Conservation (phyloP, 2,113 vertebrate species). For the cat (Felis catus) region F.catus_Fca126_mat1.0 CM031418.1:135958001-135958500, state of each 20-base stretch:
- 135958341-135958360: not conserved
- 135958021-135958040: too few species aligned
- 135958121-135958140: too few species aligned
- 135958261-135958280: not conserved
- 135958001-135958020: too few species aligned
- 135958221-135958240: too few species aligned
- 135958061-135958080: too few species aligned
- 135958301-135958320: accelerated
- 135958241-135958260: too few species aligned
- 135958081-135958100: too few species aligned
- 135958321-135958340: not conserved
- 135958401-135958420: not conserved
- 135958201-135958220: too few species aligned
- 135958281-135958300: accelerated
- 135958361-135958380: not conserved
- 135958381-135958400: not conserved
- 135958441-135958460: not conserved
- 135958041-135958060: too few species aligned
- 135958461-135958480: not conserved
- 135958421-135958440: not conserved
- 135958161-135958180: not conserved
- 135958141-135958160: too few species aligned
- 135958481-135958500: not conserved
- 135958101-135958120: too few species aligned
- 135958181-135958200: too few species aligned